Conservation (phyloP, 2,113 vertebrate genomes). For the Etia nguti region DNA sequence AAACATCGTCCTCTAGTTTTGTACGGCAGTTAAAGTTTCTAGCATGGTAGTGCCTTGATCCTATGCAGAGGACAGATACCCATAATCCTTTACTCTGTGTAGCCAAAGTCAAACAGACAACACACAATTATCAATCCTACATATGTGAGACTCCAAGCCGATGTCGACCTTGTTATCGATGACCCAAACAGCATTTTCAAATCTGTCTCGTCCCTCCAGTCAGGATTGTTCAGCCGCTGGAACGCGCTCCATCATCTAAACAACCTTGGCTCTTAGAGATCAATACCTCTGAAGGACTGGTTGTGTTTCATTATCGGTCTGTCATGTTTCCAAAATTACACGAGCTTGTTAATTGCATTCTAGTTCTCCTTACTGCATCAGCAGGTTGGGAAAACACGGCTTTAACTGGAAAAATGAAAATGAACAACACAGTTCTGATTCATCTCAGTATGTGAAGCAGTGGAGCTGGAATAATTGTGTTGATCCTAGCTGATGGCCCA, state of each 20-base stretch:
- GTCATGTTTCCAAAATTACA: not conserved
- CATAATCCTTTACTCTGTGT: not conserved
- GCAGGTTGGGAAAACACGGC: not conserved
- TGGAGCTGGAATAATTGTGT: not conserved
- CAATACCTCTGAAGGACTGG: not conserved
- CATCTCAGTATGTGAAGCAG: not conserved
- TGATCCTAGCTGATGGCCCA: not conserved
- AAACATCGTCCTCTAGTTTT: not conserved
- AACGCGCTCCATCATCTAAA: not conserved
- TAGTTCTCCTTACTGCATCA: no score
- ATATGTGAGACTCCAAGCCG: not conserved
- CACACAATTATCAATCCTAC: not conserved
- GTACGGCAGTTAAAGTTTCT: not conserved
- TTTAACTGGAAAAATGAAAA: not conserved
- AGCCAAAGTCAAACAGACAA: not conserved
- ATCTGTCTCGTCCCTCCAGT: not conserved
- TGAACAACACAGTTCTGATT: not conserved
- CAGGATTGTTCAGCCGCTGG: not conserved
- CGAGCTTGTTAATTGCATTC: not conserved
- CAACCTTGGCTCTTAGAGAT: not conserved
- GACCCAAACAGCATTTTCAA: not conserved
- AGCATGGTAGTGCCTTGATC: not conserved
- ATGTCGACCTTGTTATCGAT: not conserved
- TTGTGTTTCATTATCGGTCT: not conserved
- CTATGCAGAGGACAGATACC: not conserved